Percentiles rank a stretch among this genome's conserved stretches.
Evolutionary conservation across 2,113 vertebrate genomes (phyloP).

Genomic region (Antennarius striatus): DNA sequence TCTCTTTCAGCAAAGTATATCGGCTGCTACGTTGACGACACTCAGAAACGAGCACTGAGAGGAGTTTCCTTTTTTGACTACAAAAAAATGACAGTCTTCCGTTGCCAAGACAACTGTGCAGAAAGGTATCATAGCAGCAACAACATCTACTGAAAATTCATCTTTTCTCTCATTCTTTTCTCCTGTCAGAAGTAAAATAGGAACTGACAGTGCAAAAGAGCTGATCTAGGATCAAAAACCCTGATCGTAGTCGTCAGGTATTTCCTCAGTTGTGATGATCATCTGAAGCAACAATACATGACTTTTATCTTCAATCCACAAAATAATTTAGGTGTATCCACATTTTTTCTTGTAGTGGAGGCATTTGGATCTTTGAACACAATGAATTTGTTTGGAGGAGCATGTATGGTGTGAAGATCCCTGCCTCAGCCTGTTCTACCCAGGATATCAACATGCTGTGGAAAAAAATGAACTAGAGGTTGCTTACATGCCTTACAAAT

Average conservation of each 20-base stretch:
- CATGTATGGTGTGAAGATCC: no score
- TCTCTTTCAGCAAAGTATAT: constrained; percentile 87
- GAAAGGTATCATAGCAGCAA: constrained; percentile 84
- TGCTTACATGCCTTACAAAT: no score
- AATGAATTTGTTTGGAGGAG: no score
- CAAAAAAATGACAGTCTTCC: constrained; percentile 99
- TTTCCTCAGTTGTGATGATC: constrained; percentile 1
- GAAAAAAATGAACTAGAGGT: no score
- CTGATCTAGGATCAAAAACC: not conserved
- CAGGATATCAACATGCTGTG: no score
- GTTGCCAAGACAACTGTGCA: constrained; percentile 99
- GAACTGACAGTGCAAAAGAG: not conserved
- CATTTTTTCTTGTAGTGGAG: no score
- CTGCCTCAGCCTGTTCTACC: no score
- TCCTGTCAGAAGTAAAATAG: constrained; percentile 2
- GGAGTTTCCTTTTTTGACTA: constrained; percentile 98
- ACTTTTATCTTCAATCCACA: no score
- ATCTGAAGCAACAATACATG: no score
- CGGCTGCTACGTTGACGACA: constrained; percentile 92
- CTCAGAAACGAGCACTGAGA: constrained; percentile 86
- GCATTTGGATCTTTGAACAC: no score
- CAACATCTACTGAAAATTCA: constrained; percentile 11
- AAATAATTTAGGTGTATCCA: no score
- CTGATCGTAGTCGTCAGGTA: not conserved
- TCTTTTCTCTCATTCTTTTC: not conserved